phyloP scores from a whole-genome alignment of 2,888 invertebrate genomes.

The Dynastes hyllus region DNA sequence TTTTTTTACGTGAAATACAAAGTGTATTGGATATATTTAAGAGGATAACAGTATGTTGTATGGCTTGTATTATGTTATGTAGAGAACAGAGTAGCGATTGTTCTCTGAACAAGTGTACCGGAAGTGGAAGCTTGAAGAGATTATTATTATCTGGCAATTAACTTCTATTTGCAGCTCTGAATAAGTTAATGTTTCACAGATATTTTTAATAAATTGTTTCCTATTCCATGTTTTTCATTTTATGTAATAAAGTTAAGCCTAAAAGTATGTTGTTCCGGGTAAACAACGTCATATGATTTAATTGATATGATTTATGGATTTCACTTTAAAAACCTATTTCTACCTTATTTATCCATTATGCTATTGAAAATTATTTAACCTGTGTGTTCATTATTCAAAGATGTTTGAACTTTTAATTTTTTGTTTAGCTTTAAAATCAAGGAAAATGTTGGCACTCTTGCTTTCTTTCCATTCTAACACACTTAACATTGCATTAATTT shows the following conservation, averaged over 20 bases:
- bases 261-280: too few relatives aligned
- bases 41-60: constrained; percentile 14
- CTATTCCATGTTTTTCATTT: neutral
- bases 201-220: neutral
- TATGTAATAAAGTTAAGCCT: neutral
- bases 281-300: too few relatives aligned
- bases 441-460: too few relatives aligned
- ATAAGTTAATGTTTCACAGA: neutral
- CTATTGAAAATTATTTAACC: too few relatives aligned
- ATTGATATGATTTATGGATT: too few relatives aligned
- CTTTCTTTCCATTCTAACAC: too few relatives aligned
- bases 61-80: neutral
- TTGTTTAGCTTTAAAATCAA: too few relatives aligned
- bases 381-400: too few relatives aligned
- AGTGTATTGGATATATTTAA: neutral
- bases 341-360: too few relatives aligned
- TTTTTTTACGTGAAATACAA: neutral
- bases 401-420: too few relatives aligned
- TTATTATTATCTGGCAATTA: constrained; percentile 41
- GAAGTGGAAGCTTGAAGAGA: constrained; percentile 40
- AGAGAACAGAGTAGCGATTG: constrained; percentile 17
- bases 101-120: constrained; percentile 36
- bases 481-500: too few relatives aligned
- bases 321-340: too few relatives aligned
- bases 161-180: constrained; percentile 8